Evolutionary conservation across 2,113 vertebrate species (phyloP).

Genomic region (Electrona antarctica): DNA sequence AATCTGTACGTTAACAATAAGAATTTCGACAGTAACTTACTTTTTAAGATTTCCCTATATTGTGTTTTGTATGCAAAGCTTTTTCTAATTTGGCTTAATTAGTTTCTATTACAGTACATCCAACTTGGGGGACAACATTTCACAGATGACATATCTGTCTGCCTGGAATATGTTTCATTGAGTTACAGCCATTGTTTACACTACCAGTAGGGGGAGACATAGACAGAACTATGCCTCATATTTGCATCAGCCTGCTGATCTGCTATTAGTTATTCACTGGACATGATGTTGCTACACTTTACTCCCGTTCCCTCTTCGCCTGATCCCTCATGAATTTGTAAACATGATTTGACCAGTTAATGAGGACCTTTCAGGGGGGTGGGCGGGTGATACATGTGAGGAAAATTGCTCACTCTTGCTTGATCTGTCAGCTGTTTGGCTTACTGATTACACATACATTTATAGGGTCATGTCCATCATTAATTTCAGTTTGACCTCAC

Average conservation of each 20-base stretch:
- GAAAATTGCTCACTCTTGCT: conserved; percentile 42
- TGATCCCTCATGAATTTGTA: conserved; percentile 66
- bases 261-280: conserved; percentile 55
- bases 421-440: conserved; percentile 61
- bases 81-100: conserved; percentile 8
- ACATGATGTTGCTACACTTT: conserved; percentile 42
- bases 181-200: conserved; percentile 13
- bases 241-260: conserved; percentile 34
- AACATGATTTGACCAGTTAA: conserved; percentile 69
- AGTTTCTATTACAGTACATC: not conserved
- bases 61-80: conserved; percentile 4
- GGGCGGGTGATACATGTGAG: conserved; percentile 37
- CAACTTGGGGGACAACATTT: not conserved
- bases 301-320: conserved; percentile 38
- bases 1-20: not conserved
- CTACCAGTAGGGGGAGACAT: conserved; percentile 78
- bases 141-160: not conserved
- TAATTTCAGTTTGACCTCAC: conserved; percentile 74
- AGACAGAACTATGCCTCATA: conserved; percentile 62
- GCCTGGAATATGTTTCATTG: not conserved
- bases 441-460: conserved; percentile 64
- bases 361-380: conserved; percentile 46
- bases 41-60: not conserved
- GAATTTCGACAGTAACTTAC: not conserved
- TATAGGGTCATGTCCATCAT: conserved; percentile 66